Evolutionary conservation across 2,888 invertebrate species (phyloP), one percentile per base, ranked within the genome.

Genomic region (Poecilobothrus nobilitatus): DNA sequence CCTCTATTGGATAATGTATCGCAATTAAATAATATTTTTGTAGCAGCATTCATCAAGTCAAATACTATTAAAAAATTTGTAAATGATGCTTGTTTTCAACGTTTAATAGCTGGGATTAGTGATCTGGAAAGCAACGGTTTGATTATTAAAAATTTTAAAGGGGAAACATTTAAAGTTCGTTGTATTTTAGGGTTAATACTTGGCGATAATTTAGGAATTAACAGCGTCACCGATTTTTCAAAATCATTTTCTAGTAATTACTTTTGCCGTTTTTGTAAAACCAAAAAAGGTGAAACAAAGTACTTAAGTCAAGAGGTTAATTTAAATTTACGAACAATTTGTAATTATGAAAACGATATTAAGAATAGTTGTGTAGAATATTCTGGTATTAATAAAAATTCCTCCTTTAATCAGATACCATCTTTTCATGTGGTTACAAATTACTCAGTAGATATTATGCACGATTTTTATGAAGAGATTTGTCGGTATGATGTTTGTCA

Each of bases 161-260:
- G 61, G n/a, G 68, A 61, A n/a, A 5, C 20, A 9, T 63, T 62
- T 34, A 70, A 62, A 12, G 66, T 71, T 12, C n/a, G 69, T 22
- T 69, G 69, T 61, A 53, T 71, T 15, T 63, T 71, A 53, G 70
- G 69, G 0, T 18, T 69, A 1, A 44, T 71, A 5, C 22, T 69
- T 12, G 72, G 70, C 0, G 72, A 72, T 63, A 72, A 72, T 63
- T 67, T 71, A 12, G 71, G 71, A n/a, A 61, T 71, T 22, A 72
- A 72, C 67, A 7, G 20, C 2, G 27, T 68, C 41, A 67, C 67
- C 1, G 70, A 66, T 7, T 71, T 70, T 67, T 61, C 41, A 12
- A 70, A 67, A 44, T 70, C 66, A 10, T 72, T 72, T 67, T 64
- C 63, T 7, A n/a, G 65, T 27, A 62, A 63, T 20, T 70, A 44